Evolutionary conservation across 2,113 vertebrate genomes (phyloP).

Genomic region (Baryphthengus martii): DNA sequence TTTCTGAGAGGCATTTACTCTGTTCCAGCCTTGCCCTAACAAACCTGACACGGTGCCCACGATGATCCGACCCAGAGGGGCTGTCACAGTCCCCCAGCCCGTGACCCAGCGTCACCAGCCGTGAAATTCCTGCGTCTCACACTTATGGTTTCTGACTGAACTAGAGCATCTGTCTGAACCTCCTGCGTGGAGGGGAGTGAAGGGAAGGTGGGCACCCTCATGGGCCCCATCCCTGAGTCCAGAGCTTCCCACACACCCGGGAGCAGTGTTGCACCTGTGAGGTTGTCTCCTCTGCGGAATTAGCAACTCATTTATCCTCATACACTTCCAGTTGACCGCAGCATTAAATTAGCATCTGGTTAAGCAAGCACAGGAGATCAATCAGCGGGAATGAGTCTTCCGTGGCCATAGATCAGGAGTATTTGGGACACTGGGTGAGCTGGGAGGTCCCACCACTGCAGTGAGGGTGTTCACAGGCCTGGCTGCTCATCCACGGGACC

Average conservation of each 20-base stretch:
- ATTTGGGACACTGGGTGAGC: background rate
- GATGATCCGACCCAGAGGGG: background rate
- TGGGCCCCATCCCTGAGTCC: fast-evolving
- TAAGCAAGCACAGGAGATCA: background rate
- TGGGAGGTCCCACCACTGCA: background rate
- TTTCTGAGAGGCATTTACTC: background rate
- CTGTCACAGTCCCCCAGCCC: background rate
- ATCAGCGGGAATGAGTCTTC: background rate
- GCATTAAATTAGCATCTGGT: slow-evolving; percentile 37
- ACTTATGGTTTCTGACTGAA: background rate
- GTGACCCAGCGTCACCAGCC: background rate
- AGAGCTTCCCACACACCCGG: background rate
- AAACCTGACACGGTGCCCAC: fast-evolving
- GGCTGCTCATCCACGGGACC: background rate
- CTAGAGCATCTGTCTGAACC: background rate
- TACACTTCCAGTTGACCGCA: background rate
- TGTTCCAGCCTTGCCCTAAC: background rate
- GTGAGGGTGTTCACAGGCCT: fast-evolving
- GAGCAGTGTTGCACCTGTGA: fast-evolving
- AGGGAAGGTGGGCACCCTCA: background rate
- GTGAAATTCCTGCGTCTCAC: background rate
- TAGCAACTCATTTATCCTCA: background rate
- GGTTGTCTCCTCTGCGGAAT: background rate
- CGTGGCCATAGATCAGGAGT: background rate
- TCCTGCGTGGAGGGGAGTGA: fast-evolving